Base-by-base conservation (phyloP, 1,140 invertebrate genomes). In the Euura saliciscinereae region DNA sequence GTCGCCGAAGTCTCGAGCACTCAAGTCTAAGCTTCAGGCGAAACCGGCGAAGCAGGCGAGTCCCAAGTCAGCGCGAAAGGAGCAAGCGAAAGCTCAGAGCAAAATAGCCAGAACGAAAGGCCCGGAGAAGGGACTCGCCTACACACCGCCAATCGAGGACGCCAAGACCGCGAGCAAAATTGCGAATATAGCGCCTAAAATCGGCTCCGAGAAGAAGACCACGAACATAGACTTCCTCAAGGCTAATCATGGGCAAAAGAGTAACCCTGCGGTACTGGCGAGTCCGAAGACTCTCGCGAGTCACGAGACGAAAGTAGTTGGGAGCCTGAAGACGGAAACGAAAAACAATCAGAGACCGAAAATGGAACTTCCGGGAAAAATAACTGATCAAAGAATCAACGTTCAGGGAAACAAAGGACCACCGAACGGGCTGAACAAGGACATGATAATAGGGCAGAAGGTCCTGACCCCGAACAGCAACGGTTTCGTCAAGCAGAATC, bases 1-100 rank as follows among this genome's bases (percentile, higher is more conserved):
- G 43, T 80, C 80, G 5, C 80, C 84, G 2, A 86, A 86, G 71
- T 81, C 81, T 2, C 81, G 84, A 8, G 78, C 81, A 0, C 43
- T 86, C 8, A 86, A 86, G 45, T 84, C 82, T 10, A 86, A 86
- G 44, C 74, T 86, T 8, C 85, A 86, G 7, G 80, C 78, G 3
- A 79, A 86, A 44, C 75, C 80, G 6, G 71, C 80, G 0, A 86
- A 86, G 13, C 85, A 86, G 46, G 74, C 80, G 0, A 86, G 84
- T 73, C 85, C 85, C 7, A 86, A 86, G 45, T 66, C 82, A 4
- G 71, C 74, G 13, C 78, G 83, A 0, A 86, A 85, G 45, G 85
- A 86, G 42, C 85, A 86, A 64, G 75, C 79, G 7, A 86, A 85
- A 13, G 77, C 79, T 1, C 76, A 83, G 10, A 85, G 78, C 43